A percentile compares a stretch with the other conserved stretches of the same genome.
Evolutionary conservation across 2,888 invertebrate species (phyloP).

Genomic region (Lasioglossum oenotherae): DNA sequence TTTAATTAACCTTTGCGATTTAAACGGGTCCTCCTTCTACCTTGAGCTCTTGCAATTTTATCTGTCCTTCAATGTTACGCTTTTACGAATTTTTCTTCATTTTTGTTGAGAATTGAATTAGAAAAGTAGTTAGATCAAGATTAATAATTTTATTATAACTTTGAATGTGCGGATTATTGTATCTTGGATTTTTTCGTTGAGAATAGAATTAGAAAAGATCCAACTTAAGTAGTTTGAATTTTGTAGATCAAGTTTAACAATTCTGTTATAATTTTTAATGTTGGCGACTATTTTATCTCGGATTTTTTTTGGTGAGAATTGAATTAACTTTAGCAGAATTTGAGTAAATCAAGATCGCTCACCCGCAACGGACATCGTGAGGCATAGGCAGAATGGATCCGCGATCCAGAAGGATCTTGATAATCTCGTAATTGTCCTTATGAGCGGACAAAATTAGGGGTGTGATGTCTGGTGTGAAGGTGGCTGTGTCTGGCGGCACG

Average conservation of each 20-base stretch:
- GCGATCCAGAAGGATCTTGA: conserved; percentile 97
- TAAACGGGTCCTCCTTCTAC: not conserved
- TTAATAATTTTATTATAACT: not conserved
- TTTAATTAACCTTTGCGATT: not conserved
- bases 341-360: conserved; percentile 31
- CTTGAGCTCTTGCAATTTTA: not conserved
- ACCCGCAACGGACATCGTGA: conserved; percentile 92
- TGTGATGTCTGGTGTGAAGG: conserved; percentile 98
- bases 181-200: not conserved
- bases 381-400: conserved; percentile 97
- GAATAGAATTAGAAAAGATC: too few relatives aligned
- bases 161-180: not conserved
- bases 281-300: too few relatives aligned
- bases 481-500: conserved; percentile 94
- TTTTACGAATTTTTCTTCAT: not conserved
- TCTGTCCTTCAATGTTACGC: not conserved
- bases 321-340: not conserved
- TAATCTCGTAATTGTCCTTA: conserved; percentile 99
- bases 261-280: not conserved
- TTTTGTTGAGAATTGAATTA: not conserved
- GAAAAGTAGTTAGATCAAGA: too few relatives aligned
- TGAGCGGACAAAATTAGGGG: conserved; percentile 98
- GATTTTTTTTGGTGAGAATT: not conserved
- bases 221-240: not conserved
- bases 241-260: not conserved